Percentiles rank a stretch among this genome's conserved stretches.
phyloP scores from a whole-genome alignment of 2,888 invertebrate genomes.

The Abrostola tripartita region DNA sequence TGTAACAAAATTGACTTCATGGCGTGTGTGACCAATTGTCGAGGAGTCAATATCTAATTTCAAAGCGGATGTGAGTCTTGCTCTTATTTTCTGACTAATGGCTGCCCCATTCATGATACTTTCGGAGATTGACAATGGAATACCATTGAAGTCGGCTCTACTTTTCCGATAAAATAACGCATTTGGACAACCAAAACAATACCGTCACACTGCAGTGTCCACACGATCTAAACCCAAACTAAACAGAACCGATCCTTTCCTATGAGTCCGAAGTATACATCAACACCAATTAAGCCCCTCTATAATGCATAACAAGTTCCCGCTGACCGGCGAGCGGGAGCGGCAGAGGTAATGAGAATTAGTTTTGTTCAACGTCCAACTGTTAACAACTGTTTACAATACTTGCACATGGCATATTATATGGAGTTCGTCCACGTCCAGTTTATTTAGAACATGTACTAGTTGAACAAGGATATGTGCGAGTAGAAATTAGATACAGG shows the following conservation, averaged over 20 bases:
- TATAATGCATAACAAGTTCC: slow-evolving; percentile 36
- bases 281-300: slow-evolving; percentile 39
- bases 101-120: too few relatives aligned
- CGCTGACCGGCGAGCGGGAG: slow-evolving; percentile 31
- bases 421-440: slow-evolving; percentile 26
- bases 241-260: slow-evolving; percentile 25
- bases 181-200: too few relatives aligned
- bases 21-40: too few relatives aligned
- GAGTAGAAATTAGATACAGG: too few relatives aligned
- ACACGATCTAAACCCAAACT: background rate
- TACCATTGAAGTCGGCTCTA: too few relatives aligned
- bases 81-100: too few relatives aligned
- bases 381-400: slow-evolving; percentile 56
- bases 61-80: too few relatives aligned
- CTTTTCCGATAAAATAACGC: too few relatives aligned
- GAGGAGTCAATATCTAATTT: too few relatives aligned
- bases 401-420: slow-evolving; percentile 41
- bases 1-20: too few relatives aligned
- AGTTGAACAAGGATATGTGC: slow-evolving; percentile 14
- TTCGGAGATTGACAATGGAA: too few relatives aligned
- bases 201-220: too few relatives aligned
- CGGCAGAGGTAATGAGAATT: slow-evolving; percentile 57
- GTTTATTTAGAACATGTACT: slow-evolving; percentile 26
- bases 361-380: slow-evolving; percentile 54
- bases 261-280: slow-evolving; percentile 31